These are phyloP conservation scores for Argya squamiceps DNA, from an alignment of 2,797 vertebrate genomes.

Conservation along the genomic window DNA sequence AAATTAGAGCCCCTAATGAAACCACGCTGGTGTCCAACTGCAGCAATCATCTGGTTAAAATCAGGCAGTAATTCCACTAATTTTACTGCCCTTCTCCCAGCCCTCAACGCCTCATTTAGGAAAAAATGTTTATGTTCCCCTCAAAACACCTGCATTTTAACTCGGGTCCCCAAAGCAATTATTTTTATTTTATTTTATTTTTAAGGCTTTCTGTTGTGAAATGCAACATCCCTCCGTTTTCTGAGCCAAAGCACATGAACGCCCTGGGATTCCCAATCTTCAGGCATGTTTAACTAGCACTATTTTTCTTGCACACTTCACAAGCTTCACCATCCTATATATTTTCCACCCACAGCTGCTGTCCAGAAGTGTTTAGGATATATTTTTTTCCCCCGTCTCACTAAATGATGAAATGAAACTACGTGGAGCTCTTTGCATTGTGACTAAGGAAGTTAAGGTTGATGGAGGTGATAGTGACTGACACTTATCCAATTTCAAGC, in stretches of 20 bases:
- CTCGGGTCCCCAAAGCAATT: constrained; percentile 80
- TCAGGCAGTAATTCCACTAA: constrained; percentile 98
- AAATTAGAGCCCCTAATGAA: constrained; percentile 99
- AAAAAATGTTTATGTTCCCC: constrained; percentile 90
- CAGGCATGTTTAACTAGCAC: constrained; percentile 21
- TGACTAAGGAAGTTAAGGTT: constrained; percentile 60
- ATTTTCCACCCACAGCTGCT: constrained; percentile 43
- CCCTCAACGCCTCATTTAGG: constrained; percentile 95
- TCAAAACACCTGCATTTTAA: constrained; percentile 95
- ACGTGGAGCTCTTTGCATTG: constrained; percentile 60
- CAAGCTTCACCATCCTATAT: background rate
- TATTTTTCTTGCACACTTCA: constrained; percentile 29
- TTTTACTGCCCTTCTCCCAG: constrained; percentile 90
- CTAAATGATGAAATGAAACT: constrained; percentile 60
- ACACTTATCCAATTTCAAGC: constrained; percentile 62
- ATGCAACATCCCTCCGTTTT: constrained; percentile 55
- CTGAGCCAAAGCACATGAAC: constrained; percentile 42
- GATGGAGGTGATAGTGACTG: constrained; percentile 55
- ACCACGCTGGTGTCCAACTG: constrained; percentile 93
- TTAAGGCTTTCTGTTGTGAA: constrained; percentile 67
- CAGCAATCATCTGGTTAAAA: constrained; percentile 99
- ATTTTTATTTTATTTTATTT: constrained; percentile 72
- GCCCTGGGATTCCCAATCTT: constrained; percentile 47
- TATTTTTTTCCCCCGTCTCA: background rate
- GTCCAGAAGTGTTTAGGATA: constrained; percentile 46